Percentiles rank a stretch among this genome's conserved stretches.
Conservation (phyloP, 2,113 vertebrate species). For the Gymnogyps californianus region DNA sequence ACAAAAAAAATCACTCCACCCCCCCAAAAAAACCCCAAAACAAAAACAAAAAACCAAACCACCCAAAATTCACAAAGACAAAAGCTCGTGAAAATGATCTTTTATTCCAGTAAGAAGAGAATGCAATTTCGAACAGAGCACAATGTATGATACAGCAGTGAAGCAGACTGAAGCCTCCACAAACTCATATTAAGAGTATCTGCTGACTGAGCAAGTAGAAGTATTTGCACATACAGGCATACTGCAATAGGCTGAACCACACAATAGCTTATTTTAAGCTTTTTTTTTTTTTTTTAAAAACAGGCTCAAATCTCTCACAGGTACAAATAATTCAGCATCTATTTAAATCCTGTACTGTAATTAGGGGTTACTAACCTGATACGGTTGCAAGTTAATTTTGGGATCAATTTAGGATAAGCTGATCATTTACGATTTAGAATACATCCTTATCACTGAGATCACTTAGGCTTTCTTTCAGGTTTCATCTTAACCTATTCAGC, state of each 20-base stretch:
- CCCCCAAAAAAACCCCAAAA: accelerated
- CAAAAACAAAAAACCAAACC: not conserved
- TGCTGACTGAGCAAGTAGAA: constrained; percentile 20
- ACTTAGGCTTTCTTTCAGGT: constrained; percentile 8
- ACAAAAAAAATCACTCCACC: not conserved
- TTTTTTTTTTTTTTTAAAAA: not conserved
- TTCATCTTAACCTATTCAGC: not conserved
- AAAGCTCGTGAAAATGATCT: not conserved
- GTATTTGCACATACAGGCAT: not conserved
- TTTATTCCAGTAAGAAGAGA: not conserved
- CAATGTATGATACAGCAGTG: not conserved
- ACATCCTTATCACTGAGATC: not conserved
- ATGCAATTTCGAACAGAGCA: not conserved
- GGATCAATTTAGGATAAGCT: not conserved
- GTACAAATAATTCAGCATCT: not conserved
- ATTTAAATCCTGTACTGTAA: not conserved
- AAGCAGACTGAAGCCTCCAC: not conserved
- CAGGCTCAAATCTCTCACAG: not conserved
- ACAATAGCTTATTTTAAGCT: not conserved
- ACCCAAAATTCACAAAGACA: not conserved
- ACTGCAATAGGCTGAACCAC: not conserved
- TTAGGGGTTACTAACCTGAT: not conserved
- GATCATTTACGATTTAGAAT: accelerated
- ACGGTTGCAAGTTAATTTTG: not conserved
- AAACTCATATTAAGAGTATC: not conserved